Percentiles rank a stretch among this genome's conserved stretches.
phyloP scores from a whole-genome alignment of 2,113 vertebrate species.

The Tragelaphus imberbis region DNA sequence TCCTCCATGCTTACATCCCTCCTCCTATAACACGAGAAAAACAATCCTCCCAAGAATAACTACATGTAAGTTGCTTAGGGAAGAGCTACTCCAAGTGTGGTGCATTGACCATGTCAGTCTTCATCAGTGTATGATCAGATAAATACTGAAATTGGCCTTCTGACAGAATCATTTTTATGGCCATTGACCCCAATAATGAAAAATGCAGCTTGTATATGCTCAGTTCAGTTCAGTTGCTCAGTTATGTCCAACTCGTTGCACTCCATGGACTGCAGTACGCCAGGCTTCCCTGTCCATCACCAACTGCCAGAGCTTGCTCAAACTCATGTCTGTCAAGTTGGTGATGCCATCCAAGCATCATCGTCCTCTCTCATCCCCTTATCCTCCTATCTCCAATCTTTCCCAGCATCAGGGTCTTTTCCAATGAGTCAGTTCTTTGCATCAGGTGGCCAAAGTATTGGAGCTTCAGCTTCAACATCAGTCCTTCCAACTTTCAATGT shows the following conservation, averaged over 20 bases:
- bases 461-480: neutral
- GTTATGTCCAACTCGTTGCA: neutral
- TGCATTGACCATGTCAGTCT: rapidly evolving
- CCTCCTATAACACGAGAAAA: neutral
- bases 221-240: neutral
- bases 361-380: neutral
- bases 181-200: neutral
- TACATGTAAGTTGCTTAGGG: neutral
- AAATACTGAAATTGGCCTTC: neutral
- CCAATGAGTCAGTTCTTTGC: neutral
- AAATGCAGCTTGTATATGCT: neutral
- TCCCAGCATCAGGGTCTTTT: neutral
- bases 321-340: neutral
- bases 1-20: neutral
- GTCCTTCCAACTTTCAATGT: neutral
- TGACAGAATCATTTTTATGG: neutral
- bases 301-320: neutral
- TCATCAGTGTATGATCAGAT: neutral
- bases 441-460: neutral
- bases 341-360: neutral
- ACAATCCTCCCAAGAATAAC: neutral
- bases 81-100: neutral
- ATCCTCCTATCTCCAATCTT: neutral
- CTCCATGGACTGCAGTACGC: neutral
- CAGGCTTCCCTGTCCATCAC: neutral